Base-by-base conservation (phyloP, 2,888 invertebrate genomes). In the Azorinus chamasolen region DNA sequence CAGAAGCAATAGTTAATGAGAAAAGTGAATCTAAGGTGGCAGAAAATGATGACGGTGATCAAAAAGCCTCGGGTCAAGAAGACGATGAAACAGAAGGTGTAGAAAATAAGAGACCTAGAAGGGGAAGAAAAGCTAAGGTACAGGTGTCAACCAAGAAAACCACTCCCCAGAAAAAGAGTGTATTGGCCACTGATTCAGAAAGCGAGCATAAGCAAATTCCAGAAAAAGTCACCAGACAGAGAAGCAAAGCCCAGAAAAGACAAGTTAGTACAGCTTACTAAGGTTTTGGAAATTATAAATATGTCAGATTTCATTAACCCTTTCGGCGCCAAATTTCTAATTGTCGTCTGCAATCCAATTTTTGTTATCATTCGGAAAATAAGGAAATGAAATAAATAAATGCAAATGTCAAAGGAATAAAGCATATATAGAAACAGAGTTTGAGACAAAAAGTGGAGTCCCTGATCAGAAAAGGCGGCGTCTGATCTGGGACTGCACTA, bases 201-300 rank as follows among this genome's bases (percentile, higher is more conserved):
- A 16, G 37, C n/a, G 37, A 20, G 32, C 64, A 53, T 8, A 51
- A 55, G 43, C 14, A 50, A 58, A 18, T 14, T 41, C n/a, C 14
- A 27, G 32, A 10, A 46, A 41, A 39, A 14, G 46, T n/a, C 24
- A 25, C 22, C 4, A 45, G 22, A 48, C 14, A 64, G 37, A 18
- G 58, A 53, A 48, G 41, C 16, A 79, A 80, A 39, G 76, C 80
- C 12, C 61, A 73, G 43, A 80, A 80, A 62, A 64, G 80, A 77
- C 80, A 80, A 76, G 80, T 80, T 25, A 22, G 24, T 51, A 16
- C 51, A 51, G n/a, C n/a, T 10, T 48, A 16, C 8, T n/a, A 16
- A 48, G 12, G 20, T 10, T 48, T 14, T 8, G 10, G 48, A 18
- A n/a, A 48, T 10, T 48, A 18, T 48, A 48, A n/a, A n/a, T n/a